Percentiles rank a stretch among this genome's conserved stretches.
phyloP scores from a whole-genome alignment of 2,797 vertebrate species.

The Echiichthys vipera region DNA sequence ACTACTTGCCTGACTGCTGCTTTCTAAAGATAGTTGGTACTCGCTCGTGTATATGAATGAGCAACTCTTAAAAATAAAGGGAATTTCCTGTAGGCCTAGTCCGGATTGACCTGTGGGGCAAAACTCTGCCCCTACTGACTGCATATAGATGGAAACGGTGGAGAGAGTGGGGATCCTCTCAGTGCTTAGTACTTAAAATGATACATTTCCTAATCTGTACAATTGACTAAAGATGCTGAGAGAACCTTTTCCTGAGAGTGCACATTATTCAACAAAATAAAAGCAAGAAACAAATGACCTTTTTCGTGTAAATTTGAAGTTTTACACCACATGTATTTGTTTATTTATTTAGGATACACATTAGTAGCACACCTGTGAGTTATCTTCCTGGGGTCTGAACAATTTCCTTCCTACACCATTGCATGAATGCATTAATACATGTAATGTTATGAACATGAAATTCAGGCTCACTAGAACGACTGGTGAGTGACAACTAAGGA shows the following conservation, averaged over 20 bases:
- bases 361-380: too few relatives aligned
- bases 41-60: too few relatives aligned
- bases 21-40: too few relatives aligned
- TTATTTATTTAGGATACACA: too few relatives aligned
- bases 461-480: neutral
- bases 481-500: too few relatives aligned
- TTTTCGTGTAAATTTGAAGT: too few relatives aligned
- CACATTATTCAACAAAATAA: constrained; percentile 54
- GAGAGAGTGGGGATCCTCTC: neutral
- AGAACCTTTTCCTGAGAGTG: constrained; percentile 5
- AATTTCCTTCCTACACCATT: neutral
- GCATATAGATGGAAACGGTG: neutral
- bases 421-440: neutral
- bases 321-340: neutral
- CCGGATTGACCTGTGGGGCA: neutral
- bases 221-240: neutral
- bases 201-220: neutral
- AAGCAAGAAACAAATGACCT: neutral
- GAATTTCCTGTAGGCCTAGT: neutral
- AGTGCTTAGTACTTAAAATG: neutral
- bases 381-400: too few relatives aligned
- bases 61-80: too few relatives aligned
- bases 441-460: neutral
- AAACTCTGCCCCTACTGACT: neutral
- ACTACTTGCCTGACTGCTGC: too few relatives aligned